Evolutionary conservation across 2,888 invertebrate species (phyloP), one percentile per base, ranked within the genome.

Genomic region (Bimastos eiseni): DNA sequence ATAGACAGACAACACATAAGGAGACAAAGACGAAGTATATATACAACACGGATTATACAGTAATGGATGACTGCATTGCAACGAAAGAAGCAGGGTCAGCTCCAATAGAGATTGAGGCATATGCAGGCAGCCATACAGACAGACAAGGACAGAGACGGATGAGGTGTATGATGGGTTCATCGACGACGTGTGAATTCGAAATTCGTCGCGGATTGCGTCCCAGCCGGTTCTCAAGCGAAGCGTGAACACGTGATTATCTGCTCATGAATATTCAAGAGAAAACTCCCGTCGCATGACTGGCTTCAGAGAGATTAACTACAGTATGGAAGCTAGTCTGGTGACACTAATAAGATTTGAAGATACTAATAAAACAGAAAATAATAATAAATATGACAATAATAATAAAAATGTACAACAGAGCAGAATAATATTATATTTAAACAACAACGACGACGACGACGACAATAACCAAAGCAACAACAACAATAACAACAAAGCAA

Each of bases 181-280:
- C 2, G 33, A 24, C 89, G 44, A 41, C n/a, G 24, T 38, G 70
- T 70, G 70, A 70, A 70, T 70, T n/a, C 70, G n/a, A 70, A 70
- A 70, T 70, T n/a, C 70, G n/a, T n/a, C n/a, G 70, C n/a, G 70
- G 70, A n/a, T n/a, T n/a, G 30, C 30, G 30, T 70, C 70, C 30
- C 70, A 70, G 70, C 70, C 70, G 70, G 70, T 70, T 70, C 70
- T 30, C 70, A 70, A 70, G 70, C 70, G 70, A 70, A 70, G 70
- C 70, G 70, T 70, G 70, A 70, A 70, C 70, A 70, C 70, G 70
- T 70, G 70, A 70, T 70, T 70, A 70, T 70, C 70, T 13, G n/a
- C 70, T 30, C 70, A 70, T 70, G 70, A 70, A 70, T 70, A 70
- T 70, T 70, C 70, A 70, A n/a, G 30, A n/a, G 30, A 11, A 13